Evolutionary conservation across 2,888 invertebrate species (phyloP).

Genomic region (Alloplasta piceator): DNA sequence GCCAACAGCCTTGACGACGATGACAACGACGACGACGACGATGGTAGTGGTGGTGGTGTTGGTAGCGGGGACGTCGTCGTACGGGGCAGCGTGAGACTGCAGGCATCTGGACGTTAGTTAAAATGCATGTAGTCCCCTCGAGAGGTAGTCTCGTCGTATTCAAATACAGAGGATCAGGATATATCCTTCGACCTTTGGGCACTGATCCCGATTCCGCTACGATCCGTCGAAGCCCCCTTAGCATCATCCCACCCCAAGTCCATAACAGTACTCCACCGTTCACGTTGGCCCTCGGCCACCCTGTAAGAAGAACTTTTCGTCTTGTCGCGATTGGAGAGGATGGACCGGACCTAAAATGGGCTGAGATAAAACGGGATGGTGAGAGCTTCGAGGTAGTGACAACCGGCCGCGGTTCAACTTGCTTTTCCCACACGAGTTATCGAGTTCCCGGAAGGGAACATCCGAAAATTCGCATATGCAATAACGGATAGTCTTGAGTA

Average conservation of each 20-base stretch:
- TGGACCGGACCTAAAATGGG: conserved; percentile 49
- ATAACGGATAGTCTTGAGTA: conserved; percentile 39
- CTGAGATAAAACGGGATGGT: conserved; percentile 56
- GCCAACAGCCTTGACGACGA: conserved; percentile 69
- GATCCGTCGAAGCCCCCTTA: conserved; percentile 70
- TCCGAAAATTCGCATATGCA: conserved; percentile 55
- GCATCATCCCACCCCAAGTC: conserved; percentile 41
- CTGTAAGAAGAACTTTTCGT: conserved; percentile 79
- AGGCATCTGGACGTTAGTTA: conserved; percentile 83
- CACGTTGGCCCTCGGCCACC: conserved; percentile 62
- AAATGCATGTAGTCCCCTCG: conserved; percentile 83
- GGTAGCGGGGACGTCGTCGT: conserved; percentile 48
- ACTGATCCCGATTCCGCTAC: conserved; percentile 79
- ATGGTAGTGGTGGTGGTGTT: conserved; percentile 34
- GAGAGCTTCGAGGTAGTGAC: conserved; percentile 58
- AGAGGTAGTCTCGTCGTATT: conserved; percentile 79
- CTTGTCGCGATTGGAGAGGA: conserved; percentile 71
- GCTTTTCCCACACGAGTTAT: conserved; percentile 79
- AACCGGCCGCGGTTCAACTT: conserved; percentile 73
- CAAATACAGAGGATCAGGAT: conserved; percentile 82
- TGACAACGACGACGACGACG: conserved; percentile 49
- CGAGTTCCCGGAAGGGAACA: conserved; percentile 56
- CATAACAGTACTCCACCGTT: conserved; percentile 49
- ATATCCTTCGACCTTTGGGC: conserved; percentile 79
- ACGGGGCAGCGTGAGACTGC: conserved; percentile 81